These are phyloP conservation scores for Auanema sp. DNA, from an alignment of 2,888 invertebrate species.

Conservation along the genomic window DNA sequence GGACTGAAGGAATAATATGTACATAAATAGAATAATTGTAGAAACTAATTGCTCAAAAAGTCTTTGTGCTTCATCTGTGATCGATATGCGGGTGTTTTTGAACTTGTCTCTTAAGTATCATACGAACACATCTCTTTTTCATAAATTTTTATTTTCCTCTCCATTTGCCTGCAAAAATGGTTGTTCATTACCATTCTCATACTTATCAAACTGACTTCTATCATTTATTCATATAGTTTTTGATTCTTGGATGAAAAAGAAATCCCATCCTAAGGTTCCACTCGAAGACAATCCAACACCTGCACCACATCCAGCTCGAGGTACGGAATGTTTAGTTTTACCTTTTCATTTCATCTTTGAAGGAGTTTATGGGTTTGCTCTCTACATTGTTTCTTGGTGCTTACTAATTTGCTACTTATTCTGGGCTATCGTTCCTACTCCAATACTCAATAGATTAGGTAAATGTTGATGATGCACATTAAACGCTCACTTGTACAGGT, in stretches of 20 bases:
- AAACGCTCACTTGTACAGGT: conserved; percentile 22
- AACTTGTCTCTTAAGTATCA: too few species aligned
- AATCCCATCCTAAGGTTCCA: not conserved
- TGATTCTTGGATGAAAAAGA: not conserved
- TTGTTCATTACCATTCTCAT: not conserved
- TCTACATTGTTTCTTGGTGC: conserved; percentile 39
- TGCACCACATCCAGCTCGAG: conserved; percentile 45
- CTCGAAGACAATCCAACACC: conserved; percentile 43
- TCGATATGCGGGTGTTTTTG: too few species aligned
- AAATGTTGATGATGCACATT: not conserved
- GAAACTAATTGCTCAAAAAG: too few species aligned
- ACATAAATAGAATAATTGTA: too few species aligned
- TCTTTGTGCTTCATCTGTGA: too few species aligned
- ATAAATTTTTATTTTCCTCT: not conserved
- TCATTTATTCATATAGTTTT: conserved; percentile 8
- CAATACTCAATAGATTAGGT: conserved; percentile 74
- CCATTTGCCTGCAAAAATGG: not conserved
- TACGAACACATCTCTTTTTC: conserved; percentile 1
- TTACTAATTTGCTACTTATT: conserved; percentile 74
- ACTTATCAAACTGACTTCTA: not conserved
- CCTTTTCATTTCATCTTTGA: not conserved
- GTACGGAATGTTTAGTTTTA: conserved; percentile 5
- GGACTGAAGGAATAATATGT: conserved; percentile 10
- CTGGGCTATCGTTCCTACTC: conserved; percentile 83
- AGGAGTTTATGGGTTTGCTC: conserved; percentile 44